Evolutionary conservation across 2,888 invertebrate genomes (phyloP).

Genomic region (Parochlus steinenii): DNA sequence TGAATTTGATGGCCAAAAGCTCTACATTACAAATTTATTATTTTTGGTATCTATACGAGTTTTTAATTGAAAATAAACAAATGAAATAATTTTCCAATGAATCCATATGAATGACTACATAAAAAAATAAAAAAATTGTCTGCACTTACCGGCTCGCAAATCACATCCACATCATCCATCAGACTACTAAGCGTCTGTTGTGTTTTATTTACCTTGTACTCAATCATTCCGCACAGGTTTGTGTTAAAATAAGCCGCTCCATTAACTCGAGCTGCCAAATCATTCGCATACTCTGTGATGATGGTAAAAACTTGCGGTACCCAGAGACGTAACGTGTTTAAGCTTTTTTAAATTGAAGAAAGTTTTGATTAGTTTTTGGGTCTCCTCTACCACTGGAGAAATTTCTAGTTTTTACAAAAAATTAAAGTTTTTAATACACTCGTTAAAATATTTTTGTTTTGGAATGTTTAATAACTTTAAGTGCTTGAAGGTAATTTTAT

Average conservation of each 20-base stretch:
- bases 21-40: no score
- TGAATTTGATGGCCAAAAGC: no score
- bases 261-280: constrained; percentile 19
- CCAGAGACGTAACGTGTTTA: constrained; percentile 73
- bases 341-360: constrained; percentile 28
- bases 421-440: no score
- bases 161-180: constrained; percentile 16
- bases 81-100: neutral
- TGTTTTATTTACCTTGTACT: constrained; percentile 25
- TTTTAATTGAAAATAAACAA: no score
- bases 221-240: constrained; percentile 25
- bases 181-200: constrained; percentile 15
- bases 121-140: neutral
- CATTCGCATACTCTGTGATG: constrained; percentile 34
- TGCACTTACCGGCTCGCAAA: constrained; percentile 25
- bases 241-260: constrained; percentile 14
- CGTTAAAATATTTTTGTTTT: no score
- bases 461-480: no score
- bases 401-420: no score
- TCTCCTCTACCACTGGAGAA: no score
- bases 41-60: no score
- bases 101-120: neutral
- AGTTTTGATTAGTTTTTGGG: no score
- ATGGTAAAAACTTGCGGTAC: constrained; percentile 70
- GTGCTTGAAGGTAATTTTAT: no score